phyloP scores from a whole-genome alignment of 2,797 vertebrate genomes.

The Perodicticus potto region DNA sequence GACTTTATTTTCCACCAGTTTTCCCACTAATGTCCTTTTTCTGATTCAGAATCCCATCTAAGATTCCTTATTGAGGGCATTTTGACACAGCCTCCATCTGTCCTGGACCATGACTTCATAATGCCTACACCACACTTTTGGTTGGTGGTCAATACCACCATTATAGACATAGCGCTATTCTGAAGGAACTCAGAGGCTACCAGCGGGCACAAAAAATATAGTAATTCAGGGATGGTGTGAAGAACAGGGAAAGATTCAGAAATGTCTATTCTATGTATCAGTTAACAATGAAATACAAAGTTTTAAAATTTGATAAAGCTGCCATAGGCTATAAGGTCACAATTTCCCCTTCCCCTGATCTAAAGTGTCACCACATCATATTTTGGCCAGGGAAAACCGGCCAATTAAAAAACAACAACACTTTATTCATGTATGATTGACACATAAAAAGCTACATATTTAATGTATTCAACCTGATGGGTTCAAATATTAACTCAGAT shows the following conservation, averaged over 20 bases:
- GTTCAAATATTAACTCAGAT: background rate
- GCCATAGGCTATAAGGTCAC: background rate
- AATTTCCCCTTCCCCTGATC: background rate
- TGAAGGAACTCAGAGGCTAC: too few relatives aligned
- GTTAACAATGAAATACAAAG: slow-evolving; percentile 1
- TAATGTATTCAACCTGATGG: background rate
- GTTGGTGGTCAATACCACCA: too few relatives aligned
- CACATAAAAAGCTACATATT: background rate
- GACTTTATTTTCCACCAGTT: background rate
- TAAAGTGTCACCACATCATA: background rate
- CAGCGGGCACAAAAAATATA: background rate
- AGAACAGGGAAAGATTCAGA: background rate
- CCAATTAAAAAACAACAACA: background rate
- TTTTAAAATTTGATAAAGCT: slow-evolving; percentile 11
- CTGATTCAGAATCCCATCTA: background rate
- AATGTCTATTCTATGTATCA: background rate
- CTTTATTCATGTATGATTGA: background rate
- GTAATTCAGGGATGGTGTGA: background rate
- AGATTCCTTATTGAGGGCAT: background rate
- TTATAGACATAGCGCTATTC: too few relatives aligned
- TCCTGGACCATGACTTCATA: background rate
- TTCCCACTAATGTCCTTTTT: background rate
- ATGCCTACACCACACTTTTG: too few relatives aligned
- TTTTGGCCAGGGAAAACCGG: background rate
- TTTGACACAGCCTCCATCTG: background rate